A percentile compares a stretch with the other conserved stretches of the same genome.
phyloP scores from a whole-genome alignment of 1,140 invertebrate genomes.

The Achatina immaculata region DNA sequence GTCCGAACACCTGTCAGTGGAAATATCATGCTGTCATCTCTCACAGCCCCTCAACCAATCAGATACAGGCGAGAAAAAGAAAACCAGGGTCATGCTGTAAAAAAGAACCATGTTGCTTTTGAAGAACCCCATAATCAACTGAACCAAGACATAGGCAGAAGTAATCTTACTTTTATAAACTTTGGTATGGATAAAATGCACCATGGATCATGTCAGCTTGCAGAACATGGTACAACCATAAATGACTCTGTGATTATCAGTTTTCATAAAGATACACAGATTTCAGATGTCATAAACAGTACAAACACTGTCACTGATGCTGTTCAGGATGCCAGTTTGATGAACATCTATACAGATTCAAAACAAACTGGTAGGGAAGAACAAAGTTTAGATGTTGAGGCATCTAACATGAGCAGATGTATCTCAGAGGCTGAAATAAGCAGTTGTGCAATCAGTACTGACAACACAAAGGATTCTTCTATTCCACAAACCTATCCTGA shows the following conservation, averaged over 20 bases:
- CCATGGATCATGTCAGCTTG: neutral
- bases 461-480: neutral
- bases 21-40: neutral
- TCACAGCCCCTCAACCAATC: conserved; percentile 8
- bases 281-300: too few relatives aligned
- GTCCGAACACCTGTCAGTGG: neutral
- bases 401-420: too few relatives aligned
- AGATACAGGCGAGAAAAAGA: neutral
- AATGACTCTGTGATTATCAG: too few relatives aligned
- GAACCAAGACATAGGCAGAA: neutral
- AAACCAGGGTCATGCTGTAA: neutral
- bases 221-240: too few relatives aligned
- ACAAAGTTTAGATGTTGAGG: too few relatives aligned
- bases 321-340: too few relatives aligned
- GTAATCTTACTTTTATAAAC: neutral
- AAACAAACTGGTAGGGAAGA: too few relatives aligned
- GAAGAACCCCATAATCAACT: neutral
- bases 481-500: neutral
- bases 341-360: too few relatives aligned
- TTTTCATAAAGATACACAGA: too few relatives aligned
- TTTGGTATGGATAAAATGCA: neutral
- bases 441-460: neutral
- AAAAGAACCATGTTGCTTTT: neutral
- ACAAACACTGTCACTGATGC: too few relatives aligned
- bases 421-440: neutral